Base-by-base conservation (phyloP, 2,113 vertebrate species). In the Aix galericulata region DNA sequence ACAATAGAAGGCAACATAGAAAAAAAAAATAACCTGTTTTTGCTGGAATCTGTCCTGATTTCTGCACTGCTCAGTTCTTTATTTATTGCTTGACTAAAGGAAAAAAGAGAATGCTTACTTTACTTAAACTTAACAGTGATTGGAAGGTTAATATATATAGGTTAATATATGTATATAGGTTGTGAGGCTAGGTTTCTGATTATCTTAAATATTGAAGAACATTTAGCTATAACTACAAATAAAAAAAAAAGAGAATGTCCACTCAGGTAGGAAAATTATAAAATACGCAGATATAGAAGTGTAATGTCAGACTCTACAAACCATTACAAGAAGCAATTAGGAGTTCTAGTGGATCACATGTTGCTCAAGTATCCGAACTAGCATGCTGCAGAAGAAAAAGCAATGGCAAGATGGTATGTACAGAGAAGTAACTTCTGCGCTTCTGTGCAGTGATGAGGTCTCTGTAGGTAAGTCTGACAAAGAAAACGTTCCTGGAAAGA, bases 1-100 rank as follows among this genome's bases (percentile, higher is more conserved):
- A 91, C 40, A 52, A 40, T 0, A 0, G 4, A 46, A 38, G 25
- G 23, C 46, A 16, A 55, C 36, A 23, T 1, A 64, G 40, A 13
- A 69, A 34, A 5, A 82, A 82, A 8, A 12, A 25, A 50, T 40
- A 86, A 44, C 12, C 31, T 66, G 21, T 0, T 44, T 81, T 82
- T 82, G 55, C 42, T n/a, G 29, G 34, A 22, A 38, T 52, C 44
- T 59, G 58, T 64, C 27, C 46, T 60, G 17, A 18, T 42, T 75
- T n/a, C 48, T 14, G 13, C 11, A 4, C 46, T 82, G 62, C 58
- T 75, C 46, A 22, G 56, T 53, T 91, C 67, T 67, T 76, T 76
- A 18, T 17, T 69, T 14, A 31, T 13, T 79, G 8, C 31, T 59
- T 56, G 8, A 86, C 46, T 42, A 26, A 91, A 78, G 46, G 20